Conservation (phyloP, 2,797 vertebrate genomes). For the Neopelma chrysocephalum region DNA sequence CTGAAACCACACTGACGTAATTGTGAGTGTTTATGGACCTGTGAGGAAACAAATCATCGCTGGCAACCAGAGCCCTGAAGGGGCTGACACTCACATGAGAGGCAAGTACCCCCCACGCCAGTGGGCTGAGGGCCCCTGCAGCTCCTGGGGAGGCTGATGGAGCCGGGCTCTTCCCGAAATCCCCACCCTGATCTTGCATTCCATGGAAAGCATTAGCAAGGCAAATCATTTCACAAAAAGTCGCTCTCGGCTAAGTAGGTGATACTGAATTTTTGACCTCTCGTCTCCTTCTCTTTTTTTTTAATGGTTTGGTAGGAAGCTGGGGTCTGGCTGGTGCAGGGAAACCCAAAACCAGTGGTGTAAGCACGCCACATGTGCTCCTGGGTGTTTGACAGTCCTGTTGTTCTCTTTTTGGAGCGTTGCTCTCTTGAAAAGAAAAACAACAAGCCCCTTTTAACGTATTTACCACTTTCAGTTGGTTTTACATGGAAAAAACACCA, state of each 20-base stretch:
- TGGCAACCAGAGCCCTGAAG: not conserved
- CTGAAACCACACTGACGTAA: constrained; percentile 38
- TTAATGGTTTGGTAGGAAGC: not conserved
- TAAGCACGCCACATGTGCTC: not conserved
- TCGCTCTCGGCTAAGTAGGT: not conserved
- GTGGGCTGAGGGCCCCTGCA: not conserved
- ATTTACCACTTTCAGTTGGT: not conserved
- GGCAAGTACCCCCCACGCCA: fast-evolving
- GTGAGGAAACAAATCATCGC: not conserved
- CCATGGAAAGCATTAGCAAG: not conserved
- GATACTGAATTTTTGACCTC: constrained; percentile 17
- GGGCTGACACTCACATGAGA: not conserved
- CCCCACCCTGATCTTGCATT: not conserved
- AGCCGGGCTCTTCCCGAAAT: not conserved
- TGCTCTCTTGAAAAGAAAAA: not conserved
- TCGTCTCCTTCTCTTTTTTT: not conserved
- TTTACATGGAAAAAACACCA: not conserved
- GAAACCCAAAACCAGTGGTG: not conserved
- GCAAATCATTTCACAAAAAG: not conserved
- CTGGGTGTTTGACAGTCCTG: not conserved
- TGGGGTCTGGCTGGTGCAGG: not conserved
- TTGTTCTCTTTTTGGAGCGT: not conserved
- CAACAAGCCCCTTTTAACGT: not conserved
- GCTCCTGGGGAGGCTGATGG: not conserved
- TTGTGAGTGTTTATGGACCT: not conserved